These are phyloP conservation scores for Notolepis coatsorum DNA, from an alignment of 2,797 vertebrate species.

Conservation along the genomic window DNA sequence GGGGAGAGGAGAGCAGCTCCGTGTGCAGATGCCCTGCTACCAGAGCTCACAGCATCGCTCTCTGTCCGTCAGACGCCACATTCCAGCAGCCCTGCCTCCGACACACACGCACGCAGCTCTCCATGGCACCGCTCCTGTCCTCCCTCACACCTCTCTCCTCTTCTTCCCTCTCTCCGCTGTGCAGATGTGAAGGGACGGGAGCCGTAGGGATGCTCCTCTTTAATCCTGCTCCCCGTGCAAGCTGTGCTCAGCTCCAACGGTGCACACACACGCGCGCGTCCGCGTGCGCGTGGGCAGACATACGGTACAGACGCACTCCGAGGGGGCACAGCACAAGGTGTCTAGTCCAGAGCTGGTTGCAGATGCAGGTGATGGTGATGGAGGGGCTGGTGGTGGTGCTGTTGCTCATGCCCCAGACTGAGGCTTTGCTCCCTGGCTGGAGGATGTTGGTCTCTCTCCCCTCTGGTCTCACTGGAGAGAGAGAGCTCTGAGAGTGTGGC, in stretches of 20 bases:
- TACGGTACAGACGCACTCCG: slow-evolving; percentile 47
- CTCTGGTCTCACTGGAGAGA: slow-evolving; percentile 4
- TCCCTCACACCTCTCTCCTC: slow-evolving; percentile 59
- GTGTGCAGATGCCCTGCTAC: slow-evolving; percentile 83
- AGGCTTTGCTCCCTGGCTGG: slow-evolving; percentile 55
- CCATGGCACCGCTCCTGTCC: too few species aligned
- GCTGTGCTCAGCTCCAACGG: slow-evolving; percentile 20
- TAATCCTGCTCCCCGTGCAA: slow-evolving; percentile 15
- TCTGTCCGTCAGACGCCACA: slow-evolving; percentile 75
- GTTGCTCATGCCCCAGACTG: slow-evolving; percentile 61
- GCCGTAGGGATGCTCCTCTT: slow-evolving; percentile 1
- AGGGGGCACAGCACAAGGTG: slow-evolving; percentile 16
- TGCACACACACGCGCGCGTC: neutral
- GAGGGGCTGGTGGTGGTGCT: slow-evolving; percentile 53
- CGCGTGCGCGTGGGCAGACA: slow-evolving; percentile 34
- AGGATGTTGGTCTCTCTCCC: slow-evolving; percentile 55
- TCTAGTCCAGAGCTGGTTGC: slow-evolving; percentile 53
- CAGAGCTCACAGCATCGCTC: slow-evolving; percentile 77
- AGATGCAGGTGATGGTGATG: slow-evolving; percentile 37
- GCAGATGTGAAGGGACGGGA: neutral
- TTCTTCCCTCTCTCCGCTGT: neutral
- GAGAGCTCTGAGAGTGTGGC: slow-evolving; percentile 12
- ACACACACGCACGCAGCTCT: slow-evolving; percentile 34
- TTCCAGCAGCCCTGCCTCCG: slow-evolving; percentile 74
- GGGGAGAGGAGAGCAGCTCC: slow-evolving; percentile 59